Conservation (phyloP, 2,888 invertebrate genomes). For the Bursaphelenchus okinawaensis region DNA sequence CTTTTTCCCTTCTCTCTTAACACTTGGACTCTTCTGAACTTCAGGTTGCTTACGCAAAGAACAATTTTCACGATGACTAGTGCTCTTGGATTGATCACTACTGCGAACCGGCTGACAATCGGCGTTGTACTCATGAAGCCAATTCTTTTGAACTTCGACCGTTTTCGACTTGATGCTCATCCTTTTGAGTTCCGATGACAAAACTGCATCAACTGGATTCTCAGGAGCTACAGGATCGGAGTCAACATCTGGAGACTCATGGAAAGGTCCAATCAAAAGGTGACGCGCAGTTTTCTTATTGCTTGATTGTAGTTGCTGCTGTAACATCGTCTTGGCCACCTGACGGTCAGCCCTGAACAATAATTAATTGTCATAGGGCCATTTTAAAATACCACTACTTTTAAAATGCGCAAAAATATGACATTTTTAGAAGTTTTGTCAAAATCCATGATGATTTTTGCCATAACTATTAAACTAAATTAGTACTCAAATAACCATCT, state of each 20-base stretch:
- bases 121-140: no score
- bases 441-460: no score
- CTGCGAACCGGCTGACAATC: no score
- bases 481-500: no score
- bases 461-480: no score
- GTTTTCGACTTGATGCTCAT: neutral
- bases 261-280: neutral
- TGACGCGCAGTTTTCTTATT: neutral
- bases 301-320: neutral
- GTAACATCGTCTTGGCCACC: neutral
- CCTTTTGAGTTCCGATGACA: neutral
- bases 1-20: neutral
- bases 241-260: neutral
- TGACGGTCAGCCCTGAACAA: neutral
- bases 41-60: neutral
- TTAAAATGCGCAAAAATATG: no score
- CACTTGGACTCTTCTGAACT: neutral
- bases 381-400: no score
- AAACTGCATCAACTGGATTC: neutral
- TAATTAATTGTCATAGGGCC: no score
- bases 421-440: no score
- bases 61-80: neutral
- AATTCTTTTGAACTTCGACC: neutral
- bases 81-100: neutral
- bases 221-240: neutral